Conservation (phyloP, 2,113 vertebrate genomes). For the Ageneiosus marmoratus region DNA sequence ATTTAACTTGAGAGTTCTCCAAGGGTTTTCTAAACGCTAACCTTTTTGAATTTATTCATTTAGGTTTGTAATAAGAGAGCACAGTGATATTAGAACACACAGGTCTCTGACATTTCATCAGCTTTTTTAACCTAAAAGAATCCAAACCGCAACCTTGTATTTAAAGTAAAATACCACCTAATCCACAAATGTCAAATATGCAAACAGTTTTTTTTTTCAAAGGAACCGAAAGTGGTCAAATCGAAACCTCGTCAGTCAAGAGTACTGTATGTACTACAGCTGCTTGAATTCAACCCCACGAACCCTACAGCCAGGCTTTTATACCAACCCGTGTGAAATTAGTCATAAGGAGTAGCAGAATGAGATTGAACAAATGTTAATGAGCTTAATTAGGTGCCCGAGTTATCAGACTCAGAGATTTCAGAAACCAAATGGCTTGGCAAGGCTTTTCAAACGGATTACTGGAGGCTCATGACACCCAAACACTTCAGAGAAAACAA, state of each 20-base stretch:
- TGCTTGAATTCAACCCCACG: conserved; percentile 26
- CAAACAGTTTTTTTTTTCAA: neutral
- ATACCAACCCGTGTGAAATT: conserved; percentile 46
- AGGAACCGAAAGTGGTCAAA: neutral
- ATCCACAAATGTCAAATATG: conserved; percentile 14
- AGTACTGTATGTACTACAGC: neutral
- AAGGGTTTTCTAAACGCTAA: neutral
- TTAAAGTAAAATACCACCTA: neutral
- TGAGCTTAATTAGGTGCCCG: conserved; percentile 74
- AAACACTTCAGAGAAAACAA: conserved; percentile 67
- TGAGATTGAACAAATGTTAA: conserved; percentile 73
- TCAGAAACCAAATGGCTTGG: conserved; percentile 61
- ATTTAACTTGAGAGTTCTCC: neutral
- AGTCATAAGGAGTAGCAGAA: conserved; percentile 63
- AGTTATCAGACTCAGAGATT: conserved; percentile 67
- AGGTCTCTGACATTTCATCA: neutral
- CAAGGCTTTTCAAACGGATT: conserved; percentile 69
- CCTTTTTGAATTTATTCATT: neutral
- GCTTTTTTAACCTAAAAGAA: neutral
- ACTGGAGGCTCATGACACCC: conserved; percentile 66
- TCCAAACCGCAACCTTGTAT: neutral
- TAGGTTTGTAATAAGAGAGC: neutral
- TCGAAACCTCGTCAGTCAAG: neutral
- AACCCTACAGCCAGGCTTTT: conserved; percentile 1
- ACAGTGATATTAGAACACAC: neutral